These are phyloP conservation scores for Emydura subglobosa DNA, from an alignment of 2,113 vertebrate genomes.

Conservation along the genomic window DNA sequence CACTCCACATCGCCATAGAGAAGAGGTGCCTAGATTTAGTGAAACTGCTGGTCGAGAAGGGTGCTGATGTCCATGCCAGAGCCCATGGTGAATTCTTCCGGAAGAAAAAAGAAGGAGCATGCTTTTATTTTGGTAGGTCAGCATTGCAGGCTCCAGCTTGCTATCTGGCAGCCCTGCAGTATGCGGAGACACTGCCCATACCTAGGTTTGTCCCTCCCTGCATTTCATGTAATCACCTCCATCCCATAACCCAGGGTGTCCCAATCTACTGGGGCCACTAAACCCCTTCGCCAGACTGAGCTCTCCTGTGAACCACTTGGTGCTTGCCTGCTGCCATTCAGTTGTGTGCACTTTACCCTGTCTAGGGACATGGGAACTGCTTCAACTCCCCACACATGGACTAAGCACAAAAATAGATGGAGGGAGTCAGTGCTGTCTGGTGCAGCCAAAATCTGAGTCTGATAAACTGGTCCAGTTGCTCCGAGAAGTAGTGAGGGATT, in stretches of 20 bases:
- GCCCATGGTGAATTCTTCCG: slow-evolving; percentile 93
- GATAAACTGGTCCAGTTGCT: neutral
- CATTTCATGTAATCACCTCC: neutral
- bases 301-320: neutral
- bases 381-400: neutral
- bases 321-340: neutral
- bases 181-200: neutral
- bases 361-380: neutral
- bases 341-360: neutral
- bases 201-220: neutral
- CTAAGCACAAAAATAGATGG: neutral
- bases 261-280: neutral
- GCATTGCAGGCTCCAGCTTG: accelerated
- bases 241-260: neutral
- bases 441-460: neutral
- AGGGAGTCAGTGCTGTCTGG: neutral
- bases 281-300: neutral
- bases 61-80: slow-evolving; percentile 87
- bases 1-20: slow-evolving; percentile 94
- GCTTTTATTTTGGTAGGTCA: slow-evolving; percentile 94
- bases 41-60: slow-evolving; percentile 88
- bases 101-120: slow-evolving; percentile 79
- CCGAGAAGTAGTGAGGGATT: neutral
- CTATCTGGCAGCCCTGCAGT: neutral
- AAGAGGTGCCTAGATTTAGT: slow-evolving; percentile 86